These are phyloP conservation scores for Hyposmocoma kahamanoa DNA, from an alignment of 1,140 invertebrate genomes.

Conservation along the genomic window DNA sequence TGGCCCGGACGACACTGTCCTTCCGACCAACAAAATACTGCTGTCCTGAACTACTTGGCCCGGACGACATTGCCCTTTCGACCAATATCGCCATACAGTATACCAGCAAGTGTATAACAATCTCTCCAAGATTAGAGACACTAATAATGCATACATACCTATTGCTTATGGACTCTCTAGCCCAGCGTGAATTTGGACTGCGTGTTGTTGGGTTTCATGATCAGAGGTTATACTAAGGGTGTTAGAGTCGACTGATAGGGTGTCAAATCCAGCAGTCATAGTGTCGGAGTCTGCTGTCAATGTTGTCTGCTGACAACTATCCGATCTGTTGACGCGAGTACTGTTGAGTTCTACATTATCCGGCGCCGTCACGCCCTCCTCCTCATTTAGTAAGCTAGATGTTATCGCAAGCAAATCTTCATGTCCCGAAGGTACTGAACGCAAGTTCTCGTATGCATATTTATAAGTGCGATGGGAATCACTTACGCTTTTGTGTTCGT, in stretches of 20 bases:
- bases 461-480: constrained; percentile 16
- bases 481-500: constrained; percentile 18
- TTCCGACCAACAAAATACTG: background rate
- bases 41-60: background rate
- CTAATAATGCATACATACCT: too few relatives aligned
- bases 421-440: constrained; percentile 19
- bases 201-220: constrained; percentile 11
- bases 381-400: constrained; percentile 15
- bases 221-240: constrained; percentile 19
- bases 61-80: background rate
- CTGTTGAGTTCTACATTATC: constrained; percentile 14
- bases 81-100: background rate
- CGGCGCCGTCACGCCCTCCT: constrained; percentile 30
- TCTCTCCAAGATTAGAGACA: too few relatives aligned
- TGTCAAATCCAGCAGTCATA: constrained; percentile 10
- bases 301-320: constrained; percentile 13
- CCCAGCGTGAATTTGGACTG: constrained; percentile 5
- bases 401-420: constrained; percentile 22
- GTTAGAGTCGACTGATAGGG: constrained; percentile 18
- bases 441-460: constrained; percentile 25
- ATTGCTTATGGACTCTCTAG: constrained; percentile 10
- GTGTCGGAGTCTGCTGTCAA: constrained; percentile 17
- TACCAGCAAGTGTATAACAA: background rate
- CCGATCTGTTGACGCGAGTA: background rate
- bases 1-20: constrained; percentile 5